Evolutionary conservation across 2,797 vertebrate species (phyloP), one percentile per base, ranked within the genome.

Genomic region (Jordanella pulchra): DNA sequence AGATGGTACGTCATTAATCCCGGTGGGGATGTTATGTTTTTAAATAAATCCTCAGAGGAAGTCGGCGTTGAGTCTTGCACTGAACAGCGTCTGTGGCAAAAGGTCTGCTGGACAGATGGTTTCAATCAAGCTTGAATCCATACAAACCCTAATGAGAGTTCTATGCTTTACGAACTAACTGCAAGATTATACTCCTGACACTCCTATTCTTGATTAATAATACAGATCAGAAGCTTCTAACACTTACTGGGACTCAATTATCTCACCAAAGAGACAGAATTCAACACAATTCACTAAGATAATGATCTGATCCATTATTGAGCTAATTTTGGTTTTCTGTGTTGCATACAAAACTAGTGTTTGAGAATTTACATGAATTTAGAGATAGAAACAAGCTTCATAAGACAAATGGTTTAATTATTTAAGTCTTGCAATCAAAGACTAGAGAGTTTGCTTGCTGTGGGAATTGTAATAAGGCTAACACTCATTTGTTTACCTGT

Each of bases 221-320:
- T 70, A 32, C 44, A 51, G 69, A 69, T 79, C 67, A 68, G 42
- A 72, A 18, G 14, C 67, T 55, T 76, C n/a, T 69, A 58, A 45
- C 30, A 77, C 70, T 73, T 66, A 79, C 30, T 30, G 44, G 68
- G 56, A 66, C 67, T 75, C 35, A 68, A 27, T 58, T 11, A 72
- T 75, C 61, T 63, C 67, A 35, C 65, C 54, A n/a, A 48, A 18
- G 53, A 80, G 71, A 78, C 80, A 74, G 73, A 25, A 72, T 81
- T 80, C 68, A 47, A 77, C 64, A 30, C 71, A 68, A 78, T 83
- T 80, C 69, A 67, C 48, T 68, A 45, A 67, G 44, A 66, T 84
- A 82, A 82, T 83, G 67, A 73, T 84, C 81, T 67, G 21, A 45
- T 80, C 86, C 81, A 51, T 51, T 75, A 50, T 82, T 75, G 75